A percentile compares a stretch with the other conserved stretches of the same genome.
Evolutionary conservation across 2,888 invertebrate species (phyloP).

Genomic region (Drosophila algonquin): DNA sequence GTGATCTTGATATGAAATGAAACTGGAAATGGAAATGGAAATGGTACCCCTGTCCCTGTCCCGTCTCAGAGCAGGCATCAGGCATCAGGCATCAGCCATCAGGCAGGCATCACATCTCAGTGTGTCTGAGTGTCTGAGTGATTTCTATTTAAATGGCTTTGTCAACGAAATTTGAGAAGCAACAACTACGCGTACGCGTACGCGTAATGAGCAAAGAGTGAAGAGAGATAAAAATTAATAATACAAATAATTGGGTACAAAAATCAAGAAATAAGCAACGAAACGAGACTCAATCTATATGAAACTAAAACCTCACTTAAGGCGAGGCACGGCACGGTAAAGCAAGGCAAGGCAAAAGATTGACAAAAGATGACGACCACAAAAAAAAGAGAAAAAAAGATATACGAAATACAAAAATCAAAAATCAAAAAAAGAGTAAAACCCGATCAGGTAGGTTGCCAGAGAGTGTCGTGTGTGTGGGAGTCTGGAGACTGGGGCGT

Average conservation of each 20-base stretch:
- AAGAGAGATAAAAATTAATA: constrained; percentile 76
- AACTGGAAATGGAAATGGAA: constrained; percentile 39
- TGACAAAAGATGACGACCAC: constrained; percentile 60
- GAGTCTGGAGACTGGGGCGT: constrained; percentile 63
- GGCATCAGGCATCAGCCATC: background rate
- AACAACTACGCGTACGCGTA: constrained; percentile 53
- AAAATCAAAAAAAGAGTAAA: constrained; percentile 24
- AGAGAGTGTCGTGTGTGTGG: constrained; percentile 25
- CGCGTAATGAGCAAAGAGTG: constrained; percentile 70
- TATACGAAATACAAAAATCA: constrained; percentile 1
- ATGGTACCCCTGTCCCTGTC: no score
- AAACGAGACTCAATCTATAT: constrained; percentile 9
- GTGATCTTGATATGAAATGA: constrained; percentile 74
- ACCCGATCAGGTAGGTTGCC: constrained; percentile 39
- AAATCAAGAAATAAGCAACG: constrained; percentile 46
- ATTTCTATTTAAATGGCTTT: constrained; percentile 82
- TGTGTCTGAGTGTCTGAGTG: constrained; percentile 62
- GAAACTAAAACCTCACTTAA: constrained; percentile 74
- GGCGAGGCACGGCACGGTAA: constrained; percentile 58
- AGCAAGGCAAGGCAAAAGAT: constrained; percentile 63
- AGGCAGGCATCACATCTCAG: background rate
- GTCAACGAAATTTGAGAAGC: constrained; percentile 77
- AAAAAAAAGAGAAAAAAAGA: no score
- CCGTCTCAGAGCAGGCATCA: background rate
- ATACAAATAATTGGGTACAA: constrained; percentile 51